Conservation (phyloP, 2,113 vertebrate genomes). For the Gopherus evgoodei region DNA sequence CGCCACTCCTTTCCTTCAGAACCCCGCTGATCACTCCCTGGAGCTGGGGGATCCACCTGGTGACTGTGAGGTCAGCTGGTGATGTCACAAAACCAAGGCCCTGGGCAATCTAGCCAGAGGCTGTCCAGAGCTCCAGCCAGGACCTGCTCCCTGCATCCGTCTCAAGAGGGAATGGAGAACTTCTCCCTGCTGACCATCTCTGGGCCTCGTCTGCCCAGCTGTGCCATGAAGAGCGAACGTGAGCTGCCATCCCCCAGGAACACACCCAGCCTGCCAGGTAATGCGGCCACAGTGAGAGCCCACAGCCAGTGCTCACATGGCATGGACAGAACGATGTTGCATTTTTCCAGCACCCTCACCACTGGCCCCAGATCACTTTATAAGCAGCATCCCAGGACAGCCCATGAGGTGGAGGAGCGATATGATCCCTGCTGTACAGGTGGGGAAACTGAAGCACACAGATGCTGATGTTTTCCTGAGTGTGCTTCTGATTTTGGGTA, state of each 20-base stretch:
- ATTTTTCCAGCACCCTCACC: neutral
- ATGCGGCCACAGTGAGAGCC: neutral
- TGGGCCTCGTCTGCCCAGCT: neutral
- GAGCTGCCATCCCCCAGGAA: neutral
- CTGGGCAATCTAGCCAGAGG: neutral
- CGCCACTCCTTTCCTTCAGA: too few relatives aligned
- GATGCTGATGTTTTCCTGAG: neutral
- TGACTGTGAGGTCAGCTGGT: constrained; percentile 40
- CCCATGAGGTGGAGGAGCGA: neutral
- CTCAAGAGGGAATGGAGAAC: constrained; percentile 25
- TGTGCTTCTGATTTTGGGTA: neutral
- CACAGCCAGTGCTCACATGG: neutral
- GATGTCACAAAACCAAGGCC: neutral
- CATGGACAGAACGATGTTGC: neutral
- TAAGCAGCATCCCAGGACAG: neutral
- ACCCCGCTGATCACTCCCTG: neutral
- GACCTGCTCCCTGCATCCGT: neutral
- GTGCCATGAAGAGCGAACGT: neutral
- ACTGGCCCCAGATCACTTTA: neutral
- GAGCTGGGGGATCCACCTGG: neutral
- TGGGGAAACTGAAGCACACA: neutral
- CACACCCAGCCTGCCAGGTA: constrained; percentile 45
- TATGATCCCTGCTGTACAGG: fast-evolving
- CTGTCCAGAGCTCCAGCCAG: neutral
- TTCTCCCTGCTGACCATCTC: constrained; percentile 48